Base-by-base conservation (phyloP, 2,113 vertebrate genomes). In the Rhinoptilus africanus region DNA sequence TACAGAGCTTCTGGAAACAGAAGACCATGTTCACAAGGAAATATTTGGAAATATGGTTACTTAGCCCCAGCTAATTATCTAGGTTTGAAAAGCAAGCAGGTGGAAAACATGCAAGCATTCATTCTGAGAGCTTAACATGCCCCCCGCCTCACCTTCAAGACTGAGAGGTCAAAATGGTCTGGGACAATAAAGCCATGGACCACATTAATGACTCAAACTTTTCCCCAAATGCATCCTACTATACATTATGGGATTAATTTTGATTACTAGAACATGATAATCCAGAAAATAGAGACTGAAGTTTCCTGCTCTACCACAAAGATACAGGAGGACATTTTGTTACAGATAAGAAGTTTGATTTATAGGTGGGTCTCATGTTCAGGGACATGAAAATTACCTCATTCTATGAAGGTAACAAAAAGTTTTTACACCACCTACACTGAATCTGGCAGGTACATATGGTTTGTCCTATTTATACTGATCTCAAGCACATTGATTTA, bases 21-120 rank as follows among this genome's bases (percentile, higher is more conserved):
- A 95, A 73, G 59, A 69, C 20, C 0, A 0, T 57, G 60, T 88
- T 89, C 80, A 93, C 67, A 85, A 43, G 23, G 53, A 85, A 54
- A 76, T 6, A 59, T 76, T 92, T 89, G 34, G 20, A 91, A 89
- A 66, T 62, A 64, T 1, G 20, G 16, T 95, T 89, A 54, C 56
- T 91, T 74, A 92, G 54, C 26, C 66, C 32, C 30, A 60, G 39
- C 64, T 84, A 12, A 2, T 93, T 73, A 47, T 34, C 27, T 54
- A 81, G 32, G 57, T 89, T 81, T 89, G 56, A 48, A 95, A 89
- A 96, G 50, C 69, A 88, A 73, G 59, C 4, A 0, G 26, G 27
- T 91, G 47, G 53, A 77, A 94, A 96, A 96, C 89, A 95, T 96
- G 94, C 91, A 92, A 59, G 73, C 76, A 45, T 93, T 96, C 16